phyloP scores from a whole-genome alignment of 2,113 vertebrate species.

The Oryzias celebensis region DNA sequence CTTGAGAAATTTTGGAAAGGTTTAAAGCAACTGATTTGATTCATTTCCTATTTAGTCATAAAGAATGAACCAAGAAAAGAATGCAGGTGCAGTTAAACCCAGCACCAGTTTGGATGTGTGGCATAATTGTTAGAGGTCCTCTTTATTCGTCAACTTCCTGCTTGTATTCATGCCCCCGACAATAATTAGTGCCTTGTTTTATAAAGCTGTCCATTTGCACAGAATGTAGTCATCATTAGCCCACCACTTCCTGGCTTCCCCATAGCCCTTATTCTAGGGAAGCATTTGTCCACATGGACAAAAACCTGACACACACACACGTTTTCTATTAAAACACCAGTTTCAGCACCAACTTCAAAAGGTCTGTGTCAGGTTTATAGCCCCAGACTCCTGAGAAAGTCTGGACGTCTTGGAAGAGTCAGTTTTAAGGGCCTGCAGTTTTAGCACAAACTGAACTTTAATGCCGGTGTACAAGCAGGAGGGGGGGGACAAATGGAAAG shows the following conservation, averaged over 20 bases:
- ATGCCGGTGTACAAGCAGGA: conserved; percentile 4
- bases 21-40: conserved; percentile 1
- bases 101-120: conserved; percentile 31
- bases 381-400: conserved; percentile 45
- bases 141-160: conserved; percentile 31
- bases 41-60: conserved; percentile 13
- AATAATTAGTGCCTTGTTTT: conserved; percentile 60
- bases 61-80: conserved; percentile 25
- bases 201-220: conserved; percentile 48
- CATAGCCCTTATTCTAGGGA: conserved; percentile 12
- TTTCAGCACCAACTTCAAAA: conserved; percentile 61
- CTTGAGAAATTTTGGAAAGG: conserved; percentile 11
- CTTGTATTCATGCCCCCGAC: conserved; percentile 9
- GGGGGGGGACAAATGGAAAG: conserved; percentile 35
- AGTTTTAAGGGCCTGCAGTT: conserved; percentile 35
- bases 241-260: conserved; percentile 65
- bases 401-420: conserved; percentile 47
- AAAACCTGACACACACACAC: conserved; percentile 50
- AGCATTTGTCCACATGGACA: conserved; percentile 48
- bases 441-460: conserved; percentile 50
- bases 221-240: conserved; percentile 62
- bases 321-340: conserved; percentile 60
- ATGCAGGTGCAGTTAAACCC: conserved; percentile 41
- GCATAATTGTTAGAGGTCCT: conserved; percentile 27
- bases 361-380: conserved; percentile 55